phyloP scores from a whole-genome alignment of 2,113 vertebrate species.

The Notothenia coriiceps region DNA sequence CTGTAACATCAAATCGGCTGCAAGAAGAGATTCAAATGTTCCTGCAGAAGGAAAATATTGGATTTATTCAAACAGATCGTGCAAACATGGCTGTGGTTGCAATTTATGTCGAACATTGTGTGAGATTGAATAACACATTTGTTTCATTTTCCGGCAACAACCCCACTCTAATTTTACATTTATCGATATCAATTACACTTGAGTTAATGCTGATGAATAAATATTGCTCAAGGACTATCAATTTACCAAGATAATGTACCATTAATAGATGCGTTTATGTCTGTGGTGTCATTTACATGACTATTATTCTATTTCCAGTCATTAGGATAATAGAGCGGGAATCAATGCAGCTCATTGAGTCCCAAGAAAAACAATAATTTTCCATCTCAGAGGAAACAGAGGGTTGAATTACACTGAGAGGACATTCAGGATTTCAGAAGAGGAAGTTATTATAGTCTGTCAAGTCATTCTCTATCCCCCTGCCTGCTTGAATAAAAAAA shows the following conservation, averaged over 20 bases:
- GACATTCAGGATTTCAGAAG: constrained; percentile 42
- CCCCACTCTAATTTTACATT: neutral
- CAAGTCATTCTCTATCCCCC: constrained; percentile 40
- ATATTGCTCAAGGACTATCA: neutral
- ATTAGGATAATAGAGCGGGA: constrained; percentile 40
- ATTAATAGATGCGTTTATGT: constrained; percentile 17
- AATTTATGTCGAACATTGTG: too few species aligned
- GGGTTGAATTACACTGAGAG: constrained; percentile 58
- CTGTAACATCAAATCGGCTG: constrained; percentile 7
- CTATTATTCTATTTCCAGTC: constrained; percentile 30
- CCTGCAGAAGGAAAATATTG: neutral
- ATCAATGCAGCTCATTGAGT: constrained; percentile 56
- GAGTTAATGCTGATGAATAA: neutral
- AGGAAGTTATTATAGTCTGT: constrained; percentile 61
- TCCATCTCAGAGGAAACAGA: constrained; percentile 55
- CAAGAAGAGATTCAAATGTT: neutral
- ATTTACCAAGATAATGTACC: constrained; percentile 1
- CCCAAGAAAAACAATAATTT: constrained; percentile 45
- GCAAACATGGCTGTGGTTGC: neutral
- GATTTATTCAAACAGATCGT: neutral
- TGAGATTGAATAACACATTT: neutral
- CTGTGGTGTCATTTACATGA: constrained; percentile 33
- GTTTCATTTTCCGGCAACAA: neutral
- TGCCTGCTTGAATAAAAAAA: constrained; percentile 20
- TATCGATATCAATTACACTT: constrained; percentile 4